phyloP scores from a whole-genome alignment of 2,888 invertebrate species.

The Julus scandinavius region DNA sequence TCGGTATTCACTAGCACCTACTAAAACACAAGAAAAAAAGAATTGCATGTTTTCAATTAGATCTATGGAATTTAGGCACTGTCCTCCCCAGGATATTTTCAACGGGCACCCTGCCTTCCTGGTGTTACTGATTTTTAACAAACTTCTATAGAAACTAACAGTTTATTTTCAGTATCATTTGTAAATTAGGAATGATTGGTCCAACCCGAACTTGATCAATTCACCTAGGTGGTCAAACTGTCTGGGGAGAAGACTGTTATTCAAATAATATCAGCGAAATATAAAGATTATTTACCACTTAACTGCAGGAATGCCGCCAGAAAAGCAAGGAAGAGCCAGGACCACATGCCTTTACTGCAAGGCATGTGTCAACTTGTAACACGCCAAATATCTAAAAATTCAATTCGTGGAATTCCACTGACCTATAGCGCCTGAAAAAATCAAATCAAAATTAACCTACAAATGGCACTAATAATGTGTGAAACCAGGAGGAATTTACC shows the following conservation, averaged over 20 bases:
- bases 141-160: too few species aligned
- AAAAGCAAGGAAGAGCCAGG: background rate
- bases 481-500: background rate
- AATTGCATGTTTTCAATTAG: background rate
- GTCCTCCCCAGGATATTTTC: too few species aligned
- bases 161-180: too few species aligned
- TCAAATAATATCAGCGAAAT: background rate
- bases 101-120: too few species aligned
- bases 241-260: too few species aligned
- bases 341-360: conserved; percentile 44
- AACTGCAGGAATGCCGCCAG: background rate
- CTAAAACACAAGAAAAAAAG: background rate
- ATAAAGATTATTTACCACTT: background rate
- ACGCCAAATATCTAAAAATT: background rate
- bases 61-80: background rate
- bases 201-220: too few species aligned
- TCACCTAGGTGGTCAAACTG: too few species aligned
- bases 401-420: background rate
- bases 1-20: conserved; percentile 52
- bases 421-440: background rate
- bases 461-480: background rate
- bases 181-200: too few species aligned
- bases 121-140: too few species aligned
- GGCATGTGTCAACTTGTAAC: conserved; percentile 43
- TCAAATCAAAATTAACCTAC: background rate